Base-by-base conservation (phyloP, 2,888 invertebrate species). In the Nomada fabriciana region DNA sequence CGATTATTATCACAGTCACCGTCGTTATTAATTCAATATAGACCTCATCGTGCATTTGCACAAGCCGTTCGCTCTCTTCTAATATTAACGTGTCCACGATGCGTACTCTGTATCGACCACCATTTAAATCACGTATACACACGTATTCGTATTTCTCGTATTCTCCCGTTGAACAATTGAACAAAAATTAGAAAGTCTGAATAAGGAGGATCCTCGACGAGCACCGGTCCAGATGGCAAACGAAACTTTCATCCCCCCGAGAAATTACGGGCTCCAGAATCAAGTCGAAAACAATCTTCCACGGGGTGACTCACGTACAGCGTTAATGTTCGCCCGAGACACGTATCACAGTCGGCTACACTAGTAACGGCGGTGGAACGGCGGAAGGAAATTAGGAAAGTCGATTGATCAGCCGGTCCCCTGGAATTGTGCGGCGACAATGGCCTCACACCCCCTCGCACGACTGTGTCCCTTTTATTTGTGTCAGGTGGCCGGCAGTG, bases 331-430 rank as follows among this genome's bases (percentile, higher is more conserved):
- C 23, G 15, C 13, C 11, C 52, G 70, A 74, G 57, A 67, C 42
- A 23, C n/a, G 68, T 57, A 71, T 80, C 43, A 29, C 71, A 52
- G 53, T 47, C 25, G 47, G 67, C 29, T n/a, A 42, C 61, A 52
- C 50, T 43, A 59, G 64, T 67, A 63, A 42, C 53, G 50, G 36
- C 23, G 47, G 23, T 0, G 36, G 55, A 59, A 57, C 23, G 47
- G 23, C 0, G 36, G 55, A 59, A 57, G 74, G 75, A 87, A 86
- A 86, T 87, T 81, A 85, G 83, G 83, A 87, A 87, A 87, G 88
- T 85, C 87, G 83, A 87, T 87, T 73, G 87, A 75, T 77, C 79
- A 75, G 55, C 65, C 73, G 85, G 71, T 73, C 78, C 68, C 85
- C 50, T 53, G 15, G 60, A 80, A 71, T 76, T 23, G 77, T 69